Conservation (phyloP, 2,888 invertebrate species). For the Vannuccia rotundouncinata region DNA sequence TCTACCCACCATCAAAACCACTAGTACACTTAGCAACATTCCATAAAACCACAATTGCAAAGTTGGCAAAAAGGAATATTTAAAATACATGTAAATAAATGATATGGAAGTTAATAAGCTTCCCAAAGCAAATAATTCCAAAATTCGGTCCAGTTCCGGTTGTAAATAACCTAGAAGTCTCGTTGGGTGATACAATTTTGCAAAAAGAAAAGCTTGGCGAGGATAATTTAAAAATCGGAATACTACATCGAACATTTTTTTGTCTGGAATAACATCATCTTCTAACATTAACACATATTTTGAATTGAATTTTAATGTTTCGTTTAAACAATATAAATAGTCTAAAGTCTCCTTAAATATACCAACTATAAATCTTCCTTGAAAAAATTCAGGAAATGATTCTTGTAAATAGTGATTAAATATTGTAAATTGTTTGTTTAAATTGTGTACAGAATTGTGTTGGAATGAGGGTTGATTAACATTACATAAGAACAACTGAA, state of each 20-base stretch:
- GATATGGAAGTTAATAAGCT: neutral
- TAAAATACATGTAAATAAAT: neutral
- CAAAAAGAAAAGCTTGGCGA: neutral
- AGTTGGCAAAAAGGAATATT: neutral
- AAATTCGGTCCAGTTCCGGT: neutral
- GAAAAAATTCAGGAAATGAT: too few relatives aligned
- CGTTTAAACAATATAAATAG: slow-evolving; percentile 1
- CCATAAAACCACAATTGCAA: neutral
- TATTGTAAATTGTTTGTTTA: neutral
- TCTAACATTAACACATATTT: neutral
- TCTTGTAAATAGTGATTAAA: neutral
- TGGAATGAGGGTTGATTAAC: neutral
- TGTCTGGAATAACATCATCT: neutral
- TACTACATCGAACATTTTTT: neutral
- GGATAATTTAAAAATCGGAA: neutral
- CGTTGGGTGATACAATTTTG: neutral
- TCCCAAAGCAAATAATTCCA: neutral
- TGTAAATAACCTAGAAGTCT: neutral
- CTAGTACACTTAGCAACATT: neutral
- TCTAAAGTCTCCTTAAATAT: neutral
- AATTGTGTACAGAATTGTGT: neutral
- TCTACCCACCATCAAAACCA: neutral
- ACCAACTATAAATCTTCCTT: neutral
- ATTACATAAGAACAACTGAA: neutral
- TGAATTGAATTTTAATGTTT: neutral